Percentiles rank a stretch among this genome's conserved stretches.
phyloP scores from a whole-genome alignment of 2,888 invertebrate genomes.

The Plemyria rubiginata region DNA sequence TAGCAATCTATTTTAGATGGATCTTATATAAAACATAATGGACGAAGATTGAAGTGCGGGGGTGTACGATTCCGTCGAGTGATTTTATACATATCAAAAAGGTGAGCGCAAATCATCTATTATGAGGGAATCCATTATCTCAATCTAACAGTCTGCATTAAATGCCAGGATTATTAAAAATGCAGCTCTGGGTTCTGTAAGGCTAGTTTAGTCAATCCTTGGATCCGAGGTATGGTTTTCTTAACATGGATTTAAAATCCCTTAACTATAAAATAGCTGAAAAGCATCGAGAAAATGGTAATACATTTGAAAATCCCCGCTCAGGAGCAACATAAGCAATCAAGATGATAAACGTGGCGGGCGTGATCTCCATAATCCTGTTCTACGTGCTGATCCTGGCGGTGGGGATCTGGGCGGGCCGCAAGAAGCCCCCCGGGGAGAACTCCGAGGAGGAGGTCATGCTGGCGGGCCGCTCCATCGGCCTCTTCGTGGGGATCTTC shows the following conservation, averaged over 20 bases:
- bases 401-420: constrained; percentile 98
- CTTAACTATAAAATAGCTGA: not conserved
- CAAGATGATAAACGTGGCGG: constrained; percentile 96
- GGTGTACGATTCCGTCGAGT: constrained; percentile 18
- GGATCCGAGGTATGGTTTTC: no score
- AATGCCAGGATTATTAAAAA: not conserved
- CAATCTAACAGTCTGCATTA: not conserved
- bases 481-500: constrained; percentile 98
- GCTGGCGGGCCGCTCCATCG: constrained; percentile 98
- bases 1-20: constrained; percentile 54
- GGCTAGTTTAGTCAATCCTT: no score
- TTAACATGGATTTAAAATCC: no score
- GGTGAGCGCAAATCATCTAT: constrained; percentile 42
- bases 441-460: constrained; percentile 99
- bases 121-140: not conserved
- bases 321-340: constrained; percentile 37
- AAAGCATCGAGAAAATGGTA: not conserved
- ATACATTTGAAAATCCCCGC: not conserved
- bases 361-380: constrained; percentile 96
- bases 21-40: constrained; percentile 51
- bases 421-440: constrained; percentile 95
- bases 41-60: constrained; percentile 37
- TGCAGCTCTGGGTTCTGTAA: not conserved
- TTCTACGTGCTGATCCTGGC: constrained; percentile 98
- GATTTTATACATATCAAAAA: constrained; percentile 32